Conservation (phyloP, 2,888 invertebrate genomes). For the Tethea ocularis region DNA sequence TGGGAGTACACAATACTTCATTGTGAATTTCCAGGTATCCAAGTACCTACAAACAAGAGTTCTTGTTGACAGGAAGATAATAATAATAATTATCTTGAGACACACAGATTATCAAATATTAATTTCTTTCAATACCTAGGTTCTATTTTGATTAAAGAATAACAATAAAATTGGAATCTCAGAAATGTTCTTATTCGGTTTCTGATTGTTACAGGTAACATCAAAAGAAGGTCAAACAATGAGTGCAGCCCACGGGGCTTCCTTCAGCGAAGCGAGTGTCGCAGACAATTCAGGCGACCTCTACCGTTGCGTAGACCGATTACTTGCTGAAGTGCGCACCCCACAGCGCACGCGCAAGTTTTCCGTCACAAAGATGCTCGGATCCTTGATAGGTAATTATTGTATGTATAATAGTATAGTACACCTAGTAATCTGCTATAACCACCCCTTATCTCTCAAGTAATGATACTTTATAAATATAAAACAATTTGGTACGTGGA, state of each 20-base stretch:
- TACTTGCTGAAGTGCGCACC: slow-evolving; percentile 87
- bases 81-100: too few species aligned
- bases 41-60: slow-evolving; percentile 16
- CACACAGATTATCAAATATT: too few species aligned
- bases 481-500: neutral
- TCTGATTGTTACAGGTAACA: slow-evolving; percentile 80
- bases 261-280: slow-evolving; percentile 92
- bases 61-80: neutral
- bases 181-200: neutral
- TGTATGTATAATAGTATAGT: slow-evolving; percentile 10
- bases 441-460: neutral
- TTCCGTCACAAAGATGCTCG: slow-evolving; percentile 91
- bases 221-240: slow-evolving; percentile 88
- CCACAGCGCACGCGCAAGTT: slow-evolving; percentile 88
- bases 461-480: neutral
- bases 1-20: slow-evolving; percentile 25
- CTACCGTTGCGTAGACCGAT: slow-evolving; percentile 88
- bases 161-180: neutral
- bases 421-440: neutral
- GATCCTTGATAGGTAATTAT: slow-evolving; percentile 86
- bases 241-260: slow-evolving; percentile 87
- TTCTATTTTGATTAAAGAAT: neutral
- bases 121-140: too few species aligned
- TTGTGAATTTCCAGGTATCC: too few species aligned
- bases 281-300: slow-evolving; percentile 90